Evolutionary conservation across 2,888 invertebrate species (phyloP).

Genomic region (Acanthosepion esculentum): DNA sequence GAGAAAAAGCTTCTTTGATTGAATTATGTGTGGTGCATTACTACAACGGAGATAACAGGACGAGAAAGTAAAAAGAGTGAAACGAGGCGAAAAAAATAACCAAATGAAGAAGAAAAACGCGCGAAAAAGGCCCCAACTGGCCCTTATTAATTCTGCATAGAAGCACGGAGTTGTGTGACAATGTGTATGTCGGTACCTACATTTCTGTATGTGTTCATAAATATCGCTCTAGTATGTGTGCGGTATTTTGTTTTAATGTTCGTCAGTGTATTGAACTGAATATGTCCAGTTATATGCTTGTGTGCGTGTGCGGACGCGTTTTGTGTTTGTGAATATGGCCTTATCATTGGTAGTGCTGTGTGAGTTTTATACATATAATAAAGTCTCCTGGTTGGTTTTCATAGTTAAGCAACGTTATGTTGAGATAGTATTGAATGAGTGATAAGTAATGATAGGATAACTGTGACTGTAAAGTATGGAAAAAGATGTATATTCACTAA

Average conservation of each 20-base stretch:
- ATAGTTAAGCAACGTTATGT: too few relatives aligned
- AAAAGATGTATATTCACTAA: too few relatives aligned
- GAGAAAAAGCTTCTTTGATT: not conserved
- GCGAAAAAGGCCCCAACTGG: not conserved
- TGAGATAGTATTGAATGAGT: too few relatives aligned
- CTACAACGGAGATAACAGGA: not conserved
- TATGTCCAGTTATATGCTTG: not conserved
- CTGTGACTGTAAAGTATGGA: too few relatives aligned
- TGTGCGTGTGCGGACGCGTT: not conserved
- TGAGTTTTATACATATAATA: too few relatives aligned
- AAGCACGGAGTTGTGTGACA: not conserved
- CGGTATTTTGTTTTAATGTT: not conserved
- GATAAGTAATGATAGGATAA: too few relatives aligned
- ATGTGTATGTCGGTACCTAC: not conserved
- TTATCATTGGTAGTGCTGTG: too few relatives aligned
- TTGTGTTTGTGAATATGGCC: too few relatives aligned
- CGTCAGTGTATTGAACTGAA: not conserved
- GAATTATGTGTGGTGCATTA: slow-evolving; percentile 7
- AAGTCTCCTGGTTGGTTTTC: too few relatives aligned
- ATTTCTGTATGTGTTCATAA: not conserved
- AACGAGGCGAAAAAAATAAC: not conserved
- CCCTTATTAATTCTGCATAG: not conserved
- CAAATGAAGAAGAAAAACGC: not conserved
- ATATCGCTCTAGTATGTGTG: not conserved
- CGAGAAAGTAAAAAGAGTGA: not conserved